phyloP scores from a whole-genome alignment of 2,888 invertebrate genomes.

The Blastobasis lacticolella region DNA sequence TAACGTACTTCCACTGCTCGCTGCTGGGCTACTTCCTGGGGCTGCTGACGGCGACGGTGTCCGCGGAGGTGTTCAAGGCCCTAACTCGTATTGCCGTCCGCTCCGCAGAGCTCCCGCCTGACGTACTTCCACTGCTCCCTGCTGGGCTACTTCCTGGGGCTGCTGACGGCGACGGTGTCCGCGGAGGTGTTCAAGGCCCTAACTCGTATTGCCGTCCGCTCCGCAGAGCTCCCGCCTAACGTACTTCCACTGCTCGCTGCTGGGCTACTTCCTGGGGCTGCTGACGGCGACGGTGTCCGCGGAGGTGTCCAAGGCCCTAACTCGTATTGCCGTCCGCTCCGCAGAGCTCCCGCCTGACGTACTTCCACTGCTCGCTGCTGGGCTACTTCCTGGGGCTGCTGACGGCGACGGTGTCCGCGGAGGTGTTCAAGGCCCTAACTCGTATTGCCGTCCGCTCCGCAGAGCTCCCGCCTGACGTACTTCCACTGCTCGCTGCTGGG shows the following conservation, averaged over 20 bases:
- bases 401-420: conserved; percentile 97
- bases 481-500: conserved; percentile 99
- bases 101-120: too few relatives aligned
- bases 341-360: too few relatives aligned
- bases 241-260: conserved; percentile 98
- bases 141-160: too few relatives aligned
- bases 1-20: conserved; percentile 99
- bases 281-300: conserved; percentile 97
- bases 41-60: conserved; percentile 96
- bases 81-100: too few relatives aligned
- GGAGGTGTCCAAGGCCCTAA: conserved; percentile 98
- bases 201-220: too few relatives aligned
- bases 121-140: too few relatives aligned
- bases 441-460: too few relatives aligned
- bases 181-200: too few relatives aligned
- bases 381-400: conserved; percentile 97
- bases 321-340: too few relatives aligned
- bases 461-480: too few relatives aligned
- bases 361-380: conserved; percentile 82
- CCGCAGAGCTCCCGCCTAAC: conserved; percentile 81
- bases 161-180: too few relatives aligned
- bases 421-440: conserved; percentile 99
- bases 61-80: conserved; percentile 98
- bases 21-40: conserved; percentile 98
- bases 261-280: conserved; percentile 97